Evolutionary conservation across 2,888 invertebrate species (phyloP).

Genomic region (Ctenicera cuprea): DNA sequence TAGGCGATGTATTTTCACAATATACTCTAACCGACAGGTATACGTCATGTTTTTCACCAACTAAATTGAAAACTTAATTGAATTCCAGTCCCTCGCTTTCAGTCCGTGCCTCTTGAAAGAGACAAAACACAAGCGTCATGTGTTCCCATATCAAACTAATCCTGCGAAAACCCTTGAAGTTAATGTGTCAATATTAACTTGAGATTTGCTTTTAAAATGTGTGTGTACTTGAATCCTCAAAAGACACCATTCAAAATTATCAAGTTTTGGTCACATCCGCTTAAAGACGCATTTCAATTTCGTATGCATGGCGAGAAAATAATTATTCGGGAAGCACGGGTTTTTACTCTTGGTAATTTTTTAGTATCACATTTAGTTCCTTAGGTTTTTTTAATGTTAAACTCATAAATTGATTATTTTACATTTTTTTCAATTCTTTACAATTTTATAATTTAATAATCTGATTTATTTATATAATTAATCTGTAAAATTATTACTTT

Average conservation of each 20-base stretch:
- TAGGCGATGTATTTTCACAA: slow-evolving; percentile 1
- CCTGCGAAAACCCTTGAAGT: slow-evolving; percentile 8
- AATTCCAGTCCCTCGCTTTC: slow-evolving; percentile 21
- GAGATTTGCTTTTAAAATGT: neutral
- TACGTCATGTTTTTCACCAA: slow-evolving; percentile 18
- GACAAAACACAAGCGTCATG: neutral
- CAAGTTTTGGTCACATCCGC: neutral
- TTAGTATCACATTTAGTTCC: too few species aligned
- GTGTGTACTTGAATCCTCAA: neutral
- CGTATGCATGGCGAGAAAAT: too few species aligned
- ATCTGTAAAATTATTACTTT: too few species aligned
- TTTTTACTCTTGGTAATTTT: too few species aligned
- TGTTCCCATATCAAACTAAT: slow-evolving; percentile 17
- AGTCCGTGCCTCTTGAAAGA: slow-evolving; percentile 9
- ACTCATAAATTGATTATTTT: too few species aligned
- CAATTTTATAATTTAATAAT: too few species aligned
- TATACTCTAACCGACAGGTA: slow-evolving; percentile 23
- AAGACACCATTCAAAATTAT: neutral
- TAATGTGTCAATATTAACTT: slow-evolving; percentile 15
- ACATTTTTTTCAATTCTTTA: too few species aligned
- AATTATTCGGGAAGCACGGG: too few species aligned
- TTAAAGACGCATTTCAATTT: too few species aligned
- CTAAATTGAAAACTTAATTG: slow-evolving; percentile 33
- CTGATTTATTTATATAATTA: too few species aligned
- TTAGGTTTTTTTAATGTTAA: too few species aligned